Evolutionary conservation across 1,140 invertebrate genomes (phyloP), one percentile per base, ranked within the genome.

Genomic region (Sinella curviseta): DNA sequence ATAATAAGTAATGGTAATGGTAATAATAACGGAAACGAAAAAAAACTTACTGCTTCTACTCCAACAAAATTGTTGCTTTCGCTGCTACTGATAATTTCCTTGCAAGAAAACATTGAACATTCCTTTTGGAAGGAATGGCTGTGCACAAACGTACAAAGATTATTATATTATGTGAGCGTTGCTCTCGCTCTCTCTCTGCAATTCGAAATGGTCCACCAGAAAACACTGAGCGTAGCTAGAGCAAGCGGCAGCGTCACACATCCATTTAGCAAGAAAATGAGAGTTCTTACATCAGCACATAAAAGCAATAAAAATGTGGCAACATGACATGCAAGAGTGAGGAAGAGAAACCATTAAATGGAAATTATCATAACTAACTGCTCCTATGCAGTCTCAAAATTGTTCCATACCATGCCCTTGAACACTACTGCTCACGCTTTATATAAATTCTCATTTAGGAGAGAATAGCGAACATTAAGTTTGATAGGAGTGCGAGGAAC

Each of bases 321-420:
- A 60, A 60, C 57, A 60, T 60, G 57, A n/a, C 57, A 60, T 60
- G 57, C 57, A 14, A 60, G 12, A 60, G 57, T 60, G 57, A 17
- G 24, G 57, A 60, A 60, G 57, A 60, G 57, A 60, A 60, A 60
- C 57, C 57, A 60, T 60, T 60, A 60, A 60, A 60, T 60, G 24
- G 57, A 60, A 60, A 60, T 60, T 60, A 60, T 60, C 57, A 60
- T 60, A 60, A 60, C 57, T 60, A 60, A 60, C 57, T 60, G 57
- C 20, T 48, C 20, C 39, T 48, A 48, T 48, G 8, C 57, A 60
- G 57, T 60, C 57, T 26, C 39, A 26, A 60, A 60, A 60, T n/a
- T n/a, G 57, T 60, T 60, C 24, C 24, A 60, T 48, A 20, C 20
- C 8, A 48, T 60, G 57, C 57, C 57, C 57, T 60, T 60, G 57